Evolutionary conservation across 2,888 invertebrate genomes (phyloP), one percentile per base, ranked within the genome.

Genomic region (Rhopalosiphum nymphaeae): DNA sequence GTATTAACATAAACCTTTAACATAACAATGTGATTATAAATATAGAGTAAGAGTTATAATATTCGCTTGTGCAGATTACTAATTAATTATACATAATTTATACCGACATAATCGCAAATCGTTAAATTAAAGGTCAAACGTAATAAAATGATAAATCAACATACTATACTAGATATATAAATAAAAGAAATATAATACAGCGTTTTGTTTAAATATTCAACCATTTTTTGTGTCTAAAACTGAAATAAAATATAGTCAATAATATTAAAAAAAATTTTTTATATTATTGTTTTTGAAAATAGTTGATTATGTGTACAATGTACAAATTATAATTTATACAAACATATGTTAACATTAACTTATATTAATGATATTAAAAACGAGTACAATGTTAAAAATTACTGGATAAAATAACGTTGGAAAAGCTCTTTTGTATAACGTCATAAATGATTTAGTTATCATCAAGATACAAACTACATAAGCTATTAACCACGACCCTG

Each of bases 11-110:
- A 67, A 46, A 61, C 90, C 61, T 90, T 90, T 90, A 57, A 61
- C 90, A 67, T n/a, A 25, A 67, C 61, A 67, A 25, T 46, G n/a
- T 44, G 61, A 90, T 90, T 67, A 46, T 46, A 90, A 90, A 90
- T 67, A 46, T 46, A 46, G 46, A 46, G 67, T 61, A 44, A 46
- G 61, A 46, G n/a, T 46, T 61, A n/a, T 42, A 78, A 25, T n/a
- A 36, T n/a, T 13, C 90, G 46, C 21, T 46, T 10, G 25, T 46
- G 61, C 4, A 61, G 89, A 89, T 89, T 61, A 61, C 44, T 89
- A 61, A 89, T 89, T 44, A 88, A 42, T 88, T 42, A 36, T 78
- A 78, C 78, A 88, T 89, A 42, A 89, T 89, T 21, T 44, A 78
- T 78, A 36, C 21, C 36, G 9, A 42, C 21, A 36, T 42, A 89